Conservation (phyloP, 2,113 vertebrate species). For the Dipodomys stephensi region DNA sequence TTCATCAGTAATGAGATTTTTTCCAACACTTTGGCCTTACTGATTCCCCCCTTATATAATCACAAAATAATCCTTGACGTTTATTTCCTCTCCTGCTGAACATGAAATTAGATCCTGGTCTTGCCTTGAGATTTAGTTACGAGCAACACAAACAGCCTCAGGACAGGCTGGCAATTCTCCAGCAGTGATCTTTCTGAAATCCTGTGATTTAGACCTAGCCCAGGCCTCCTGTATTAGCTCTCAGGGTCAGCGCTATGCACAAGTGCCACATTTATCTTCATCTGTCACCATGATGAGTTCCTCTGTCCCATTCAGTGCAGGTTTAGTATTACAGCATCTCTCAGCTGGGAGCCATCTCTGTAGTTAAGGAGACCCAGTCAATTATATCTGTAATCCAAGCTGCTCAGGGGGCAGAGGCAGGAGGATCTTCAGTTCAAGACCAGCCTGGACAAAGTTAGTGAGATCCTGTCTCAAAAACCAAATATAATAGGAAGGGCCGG, state of each 20-base stretch:
- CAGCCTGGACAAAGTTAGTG: no score
- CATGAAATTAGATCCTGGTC: neutral
- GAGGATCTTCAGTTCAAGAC: no score
- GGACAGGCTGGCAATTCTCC: neutral
- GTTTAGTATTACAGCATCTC: neutral
- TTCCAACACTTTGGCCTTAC: neutral
- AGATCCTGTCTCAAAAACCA: no score
- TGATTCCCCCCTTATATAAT: neutral
- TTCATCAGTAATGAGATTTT: neutral
- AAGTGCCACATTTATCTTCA: neutral
- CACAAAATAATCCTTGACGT: neutral
- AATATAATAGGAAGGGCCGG: no score
- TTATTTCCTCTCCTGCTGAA: neutral
- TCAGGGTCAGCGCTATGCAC: accelerated
- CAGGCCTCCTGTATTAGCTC: neutral
- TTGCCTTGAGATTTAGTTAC: neutral
- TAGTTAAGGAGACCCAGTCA: no score
- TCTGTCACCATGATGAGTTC: accelerated
- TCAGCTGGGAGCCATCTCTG: neutral
- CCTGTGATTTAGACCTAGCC: neutral
- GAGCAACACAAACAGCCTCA: neutral
- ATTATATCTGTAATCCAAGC: no score
- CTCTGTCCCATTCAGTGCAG: neutral
- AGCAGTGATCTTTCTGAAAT: neutral
- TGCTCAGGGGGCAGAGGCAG: no score